Conservation (phyloP, 1,140 invertebrate genomes). For the Atopsyche davidsoni region DNA sequence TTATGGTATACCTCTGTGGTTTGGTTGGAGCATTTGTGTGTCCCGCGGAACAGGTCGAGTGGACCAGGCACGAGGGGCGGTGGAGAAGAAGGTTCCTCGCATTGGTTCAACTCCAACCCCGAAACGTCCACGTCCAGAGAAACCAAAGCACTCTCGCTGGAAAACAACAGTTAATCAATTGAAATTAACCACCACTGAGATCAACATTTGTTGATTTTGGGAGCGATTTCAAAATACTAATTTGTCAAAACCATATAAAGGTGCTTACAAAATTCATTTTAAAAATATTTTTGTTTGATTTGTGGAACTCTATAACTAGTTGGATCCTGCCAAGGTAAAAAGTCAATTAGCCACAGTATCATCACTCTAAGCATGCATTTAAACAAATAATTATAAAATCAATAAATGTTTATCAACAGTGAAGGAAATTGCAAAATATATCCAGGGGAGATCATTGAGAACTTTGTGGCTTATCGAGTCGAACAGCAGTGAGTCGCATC, state of each 20-base stretch:
- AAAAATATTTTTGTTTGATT: too few relatives aligned
- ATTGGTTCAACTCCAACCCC: constrained; percentile 79
- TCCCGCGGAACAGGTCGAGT: constrained; percentile 65
- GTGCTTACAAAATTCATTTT: too few relatives aligned
- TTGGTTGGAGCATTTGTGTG: constrained; percentile 78
- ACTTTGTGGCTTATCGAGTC: too few relatives aligned
- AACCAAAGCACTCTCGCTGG: constrained; percentile 66
- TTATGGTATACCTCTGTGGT: constrained; percentile 72
- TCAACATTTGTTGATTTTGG: background rate
- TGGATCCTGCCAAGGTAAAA: background rate
- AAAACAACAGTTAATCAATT: constrained; percentile 10
- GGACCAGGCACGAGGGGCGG: background rate
- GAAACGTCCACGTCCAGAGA: constrained; percentile 81
- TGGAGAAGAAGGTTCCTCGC: constrained; percentile 48
- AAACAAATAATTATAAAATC: too few relatives aligned
- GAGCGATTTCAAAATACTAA: constrained; percentile 32
- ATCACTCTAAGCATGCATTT: too few relatives aligned
- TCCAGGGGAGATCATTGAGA: too few relatives aligned
- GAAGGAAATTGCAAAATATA: too few relatives aligned
- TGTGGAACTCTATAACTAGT: background rate
- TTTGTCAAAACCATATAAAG: too few relatives aligned
- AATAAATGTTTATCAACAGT: too few relatives aligned
- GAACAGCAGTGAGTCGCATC: too few relatives aligned
- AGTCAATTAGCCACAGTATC: too few relatives aligned
- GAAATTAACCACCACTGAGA: background rate